Percentiles rank a stretch among this genome's conserved stretches.
Conservation (phyloP, 2,797 vertebrate genomes). For the Chiloscyllium punctatum region DNA sequence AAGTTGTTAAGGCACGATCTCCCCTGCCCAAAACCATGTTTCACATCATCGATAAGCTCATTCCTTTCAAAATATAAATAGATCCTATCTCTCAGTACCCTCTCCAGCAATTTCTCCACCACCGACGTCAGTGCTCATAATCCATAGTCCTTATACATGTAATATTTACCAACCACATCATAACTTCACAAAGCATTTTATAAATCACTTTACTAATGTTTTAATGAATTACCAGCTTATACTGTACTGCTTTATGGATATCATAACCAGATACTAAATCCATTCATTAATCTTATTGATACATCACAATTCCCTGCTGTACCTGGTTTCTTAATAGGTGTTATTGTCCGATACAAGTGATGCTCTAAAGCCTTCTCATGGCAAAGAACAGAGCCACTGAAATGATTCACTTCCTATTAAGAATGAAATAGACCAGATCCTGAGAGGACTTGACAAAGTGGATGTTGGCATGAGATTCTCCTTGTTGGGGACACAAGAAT, state of each 20-base stretch:
- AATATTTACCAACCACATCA: neutral
- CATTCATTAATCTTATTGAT: neutral
- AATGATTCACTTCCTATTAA: too few species aligned
- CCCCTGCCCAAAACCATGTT: too few species aligned
- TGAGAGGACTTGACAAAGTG: too few species aligned
- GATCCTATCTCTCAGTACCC: too few species aligned
- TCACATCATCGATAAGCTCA: too few species aligned
- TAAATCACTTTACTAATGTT: neutral
- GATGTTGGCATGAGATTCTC: too few species aligned
- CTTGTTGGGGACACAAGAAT: too few species aligned
- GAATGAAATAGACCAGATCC: too few species aligned
- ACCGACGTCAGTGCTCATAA: too few species aligned
- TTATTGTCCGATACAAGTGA: neutral
- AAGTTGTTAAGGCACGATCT: too few species aligned
- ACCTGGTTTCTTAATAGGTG: neutral
- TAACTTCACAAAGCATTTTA: neutral
- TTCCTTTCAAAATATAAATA: too few species aligned
- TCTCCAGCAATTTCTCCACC: too few species aligned
- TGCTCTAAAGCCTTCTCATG: neutral
- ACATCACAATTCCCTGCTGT: neutral
- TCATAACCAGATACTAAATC: neutral
- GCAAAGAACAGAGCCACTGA: neutral
- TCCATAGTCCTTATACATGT: neutral
- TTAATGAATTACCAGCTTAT: neutral
- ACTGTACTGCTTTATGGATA: neutral